A percentile compares a stretch with the other conserved stretches of the same genome.
phyloP scores from a whole-genome alignment of 2,113 vertebrate species.

The Pelodiscus sinensis region DNA sequence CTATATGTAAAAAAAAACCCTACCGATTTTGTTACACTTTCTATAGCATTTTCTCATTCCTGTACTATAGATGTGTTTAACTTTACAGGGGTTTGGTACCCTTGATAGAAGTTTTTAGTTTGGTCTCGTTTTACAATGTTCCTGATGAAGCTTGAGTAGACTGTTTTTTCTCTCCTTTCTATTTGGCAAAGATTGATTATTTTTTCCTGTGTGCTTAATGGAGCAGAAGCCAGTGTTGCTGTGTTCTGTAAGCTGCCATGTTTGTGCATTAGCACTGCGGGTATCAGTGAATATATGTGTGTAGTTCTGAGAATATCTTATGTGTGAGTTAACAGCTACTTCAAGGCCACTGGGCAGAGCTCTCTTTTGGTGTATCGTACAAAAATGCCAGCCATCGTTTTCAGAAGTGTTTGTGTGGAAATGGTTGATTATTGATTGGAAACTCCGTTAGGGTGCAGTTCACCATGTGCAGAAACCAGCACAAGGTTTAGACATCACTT shows the following conservation, averaged over 20 bases:
- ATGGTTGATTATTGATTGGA: neutral
- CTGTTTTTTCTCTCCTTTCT: neutral
- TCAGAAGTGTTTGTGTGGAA: neutral
- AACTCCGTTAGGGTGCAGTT: neutral
- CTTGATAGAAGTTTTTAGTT: neutral
- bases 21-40: neutral
- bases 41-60: neutral
- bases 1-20: neutral
- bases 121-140: neutral
- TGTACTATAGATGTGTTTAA: neutral
- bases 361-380: neutral
- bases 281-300: neutral
- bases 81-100: neutral
- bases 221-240: neutral
- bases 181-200: neutral
- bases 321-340: neutral
- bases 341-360: neutral
- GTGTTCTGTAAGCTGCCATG: neutral
- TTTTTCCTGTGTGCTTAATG: neutral
- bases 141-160: neutral
- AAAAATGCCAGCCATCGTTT: neutral
- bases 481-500: neutral
- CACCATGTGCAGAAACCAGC: too few relatives aligned
- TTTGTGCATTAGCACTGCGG: neutral
- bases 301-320: neutral